Percentiles rank a stretch among this genome's conserved stretches.
These are phyloP conservation scores for Lepetodrilus schrolli DNA, from an alignment of 2,888 invertebrate genomes.

Conservation along the genomic window DNA sequence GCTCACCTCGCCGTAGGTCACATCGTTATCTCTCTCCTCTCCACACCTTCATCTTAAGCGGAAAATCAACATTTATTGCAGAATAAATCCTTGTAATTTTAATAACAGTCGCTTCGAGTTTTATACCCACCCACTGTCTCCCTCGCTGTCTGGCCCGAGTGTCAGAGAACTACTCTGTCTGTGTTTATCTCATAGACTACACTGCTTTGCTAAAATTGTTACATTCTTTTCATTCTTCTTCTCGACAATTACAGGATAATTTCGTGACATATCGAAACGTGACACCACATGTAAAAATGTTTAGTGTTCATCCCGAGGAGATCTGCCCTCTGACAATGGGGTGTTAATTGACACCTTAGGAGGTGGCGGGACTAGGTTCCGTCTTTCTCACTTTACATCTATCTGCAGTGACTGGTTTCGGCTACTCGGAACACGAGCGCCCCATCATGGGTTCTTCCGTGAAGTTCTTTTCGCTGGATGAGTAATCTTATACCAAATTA, in stretches of 20 bases:
- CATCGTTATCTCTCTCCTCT: no score
- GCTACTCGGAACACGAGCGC: not conserved
- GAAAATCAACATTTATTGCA: no score
- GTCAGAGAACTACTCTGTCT: no score
- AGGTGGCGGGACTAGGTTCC: not conserved
- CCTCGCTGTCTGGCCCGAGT: no score
- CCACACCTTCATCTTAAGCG: no score
- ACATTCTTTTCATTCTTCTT: no score
- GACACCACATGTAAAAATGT: not conserved
- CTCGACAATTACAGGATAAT: not conserved
- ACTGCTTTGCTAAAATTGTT: no score
- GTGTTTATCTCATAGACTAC: no score
- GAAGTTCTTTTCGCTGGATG: not conserved
- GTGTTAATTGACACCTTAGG: constrained; percentile 2
- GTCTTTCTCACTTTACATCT: not conserved
- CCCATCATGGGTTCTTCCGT: not conserved
- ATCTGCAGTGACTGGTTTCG: not conserved
- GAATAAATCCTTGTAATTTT: no score
- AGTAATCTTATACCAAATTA: constrained; percentile 24
- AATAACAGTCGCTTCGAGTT: no score
- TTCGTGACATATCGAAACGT: not conserved
- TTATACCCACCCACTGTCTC: no score
- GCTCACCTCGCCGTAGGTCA: no score
- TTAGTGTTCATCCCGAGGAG: not conserved
- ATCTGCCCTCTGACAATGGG: not conserved